Evolutionary conservation across 2,888 invertebrate species (phyloP), one percentile per base, ranked within the genome.

Genomic region (Chromoteleia sp.): DNA sequence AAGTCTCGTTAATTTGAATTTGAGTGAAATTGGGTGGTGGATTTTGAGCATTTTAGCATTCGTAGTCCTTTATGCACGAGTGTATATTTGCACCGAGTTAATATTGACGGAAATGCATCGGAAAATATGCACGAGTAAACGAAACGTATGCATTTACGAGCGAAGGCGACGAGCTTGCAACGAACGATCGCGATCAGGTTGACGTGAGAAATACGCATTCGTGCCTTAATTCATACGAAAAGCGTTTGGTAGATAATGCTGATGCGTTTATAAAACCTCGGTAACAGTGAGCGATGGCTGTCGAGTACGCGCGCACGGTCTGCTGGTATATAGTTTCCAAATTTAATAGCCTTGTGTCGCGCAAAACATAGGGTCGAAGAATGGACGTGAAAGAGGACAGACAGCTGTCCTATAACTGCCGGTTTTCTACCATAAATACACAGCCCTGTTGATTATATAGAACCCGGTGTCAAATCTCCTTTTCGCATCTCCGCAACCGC

Each of bases 201-300:
- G 12, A n/a, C n/a, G n/a, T n/a, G n/a, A n/a, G n/a, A n/a, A 59
- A 73, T 43, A 63, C 63, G 36, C 36, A 56, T 74, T 63, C 25
- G 56, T 74, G 56, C 33, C 63, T 74, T 74, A 74, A 74, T 65
- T 74, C 65, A 58, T 74, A 74, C 29, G 74, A 74, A 50, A 56
- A 75, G 59, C 61, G 81, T 84, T 84, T 41, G 73, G 67, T 86
- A 86, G 88, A 88, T 87, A 89, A 89, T 86, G 87, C 88, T 89
- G 89, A 89, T 89, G 87, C 86, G 88, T 87, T 88, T 89, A 88
- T 88, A 89, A 88, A 88, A 89, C 86, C 86, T 85, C 80, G 85
- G 80, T 70, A 73, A 75, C 77, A 59, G 73, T 70, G 81, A 81
- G 71, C 77, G 76, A 78, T 73, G 74, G 77, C 70, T 65, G 71